phyloP scores from a whole-genome alignment of 2,113 vertebrate species.

The Chloebia gouldiae region DNA sequence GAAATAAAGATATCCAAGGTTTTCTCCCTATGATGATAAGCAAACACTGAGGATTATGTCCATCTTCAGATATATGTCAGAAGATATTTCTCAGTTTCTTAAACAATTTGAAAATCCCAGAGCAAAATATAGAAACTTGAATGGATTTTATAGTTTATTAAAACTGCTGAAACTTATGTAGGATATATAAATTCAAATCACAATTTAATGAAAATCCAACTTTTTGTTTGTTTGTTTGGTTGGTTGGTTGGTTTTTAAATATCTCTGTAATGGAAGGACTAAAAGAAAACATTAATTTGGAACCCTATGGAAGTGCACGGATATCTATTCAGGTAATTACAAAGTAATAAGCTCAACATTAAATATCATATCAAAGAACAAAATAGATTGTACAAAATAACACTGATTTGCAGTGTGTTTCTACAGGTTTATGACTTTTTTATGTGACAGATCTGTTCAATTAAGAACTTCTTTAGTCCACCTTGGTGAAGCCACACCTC shows the following conservation, averaged over 20 bases:
- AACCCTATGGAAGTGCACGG: rapidly evolving
- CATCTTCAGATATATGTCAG: background rate
- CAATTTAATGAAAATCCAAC: background rate
- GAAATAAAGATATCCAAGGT: background rate
- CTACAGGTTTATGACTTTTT: background rate
- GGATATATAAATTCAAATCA: background rate
- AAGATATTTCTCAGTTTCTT: background rate
- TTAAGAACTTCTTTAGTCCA: background rate
- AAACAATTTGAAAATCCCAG: background rate
- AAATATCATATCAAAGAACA: background rate
- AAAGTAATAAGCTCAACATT: background rate
- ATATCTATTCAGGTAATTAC: background rate
- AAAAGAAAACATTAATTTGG: background rate
- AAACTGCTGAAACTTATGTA: rapidly evolving
- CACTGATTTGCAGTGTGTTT: background rate
- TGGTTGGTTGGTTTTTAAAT: background rate
- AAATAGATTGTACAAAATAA: background rate
- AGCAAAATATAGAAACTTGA: background rate
- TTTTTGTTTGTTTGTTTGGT: background rate
- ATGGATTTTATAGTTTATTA: background rate
- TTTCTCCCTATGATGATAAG: background rate
- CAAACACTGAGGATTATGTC: background rate
- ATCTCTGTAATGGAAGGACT: background rate
- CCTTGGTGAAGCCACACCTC: background rate
- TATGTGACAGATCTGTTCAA: background rate